Percentiles rank a stretch among this genome's conserved stretches.
Evolutionary conservation across 35 echinoderm and acorn worm species (phyloP).

Genomic region (Nesometra sesokonis): DNA sequence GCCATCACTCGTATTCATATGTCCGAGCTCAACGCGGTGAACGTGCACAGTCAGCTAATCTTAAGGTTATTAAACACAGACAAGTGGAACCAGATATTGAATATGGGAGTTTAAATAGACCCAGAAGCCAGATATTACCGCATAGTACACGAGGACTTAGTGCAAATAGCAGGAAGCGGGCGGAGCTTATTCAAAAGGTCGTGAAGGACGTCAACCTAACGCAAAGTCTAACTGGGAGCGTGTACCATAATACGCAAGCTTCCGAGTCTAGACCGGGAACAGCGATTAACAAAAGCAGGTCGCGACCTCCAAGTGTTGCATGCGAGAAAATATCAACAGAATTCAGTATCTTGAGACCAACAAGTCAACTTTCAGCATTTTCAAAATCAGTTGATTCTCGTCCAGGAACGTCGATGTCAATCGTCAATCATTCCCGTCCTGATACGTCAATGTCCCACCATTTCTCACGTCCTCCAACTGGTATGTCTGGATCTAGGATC

Average conservation of each 20-base stretch:
- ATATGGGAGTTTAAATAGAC: background rate
- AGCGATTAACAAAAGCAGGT: slow-evolving; percentile 19
- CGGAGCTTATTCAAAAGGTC: slow-evolving; percentile 41
- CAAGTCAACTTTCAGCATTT: background rate
- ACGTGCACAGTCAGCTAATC: slow-evolving; percentile 68
- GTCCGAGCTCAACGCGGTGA: slow-evolving; percentile 75
- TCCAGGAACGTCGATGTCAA: background rate
- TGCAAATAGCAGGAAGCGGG: slow-evolving; percentile 33
- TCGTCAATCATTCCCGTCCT: background rate
- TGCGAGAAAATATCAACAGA: background rate
- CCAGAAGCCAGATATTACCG: slow-evolving; percentile 12
- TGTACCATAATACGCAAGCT: slow-evolving; percentile 36
- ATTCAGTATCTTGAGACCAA: background rate
- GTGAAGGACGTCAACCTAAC: slow-evolving; percentile 52
- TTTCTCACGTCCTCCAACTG: too few species aligned
- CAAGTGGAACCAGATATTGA: background rate
- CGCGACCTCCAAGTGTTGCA: background rate
- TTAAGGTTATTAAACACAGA: slow-evolving; percentile 61
- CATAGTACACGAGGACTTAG: slow-evolving; percentile 66
- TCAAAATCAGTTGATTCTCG: background rate
- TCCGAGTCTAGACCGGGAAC: background rate
- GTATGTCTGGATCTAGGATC: too few species aligned
- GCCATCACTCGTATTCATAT: slow-evolving; percentile 73
- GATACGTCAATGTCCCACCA: too few species aligned
- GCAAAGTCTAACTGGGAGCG: slow-evolving; percentile 61